Percentiles rank a stretch among this genome's conserved stretches.
Evolutionary conservation across 2,888 invertebrate genomes (phyloP).

Genomic region (Calliphora vomitoria): DNA sequence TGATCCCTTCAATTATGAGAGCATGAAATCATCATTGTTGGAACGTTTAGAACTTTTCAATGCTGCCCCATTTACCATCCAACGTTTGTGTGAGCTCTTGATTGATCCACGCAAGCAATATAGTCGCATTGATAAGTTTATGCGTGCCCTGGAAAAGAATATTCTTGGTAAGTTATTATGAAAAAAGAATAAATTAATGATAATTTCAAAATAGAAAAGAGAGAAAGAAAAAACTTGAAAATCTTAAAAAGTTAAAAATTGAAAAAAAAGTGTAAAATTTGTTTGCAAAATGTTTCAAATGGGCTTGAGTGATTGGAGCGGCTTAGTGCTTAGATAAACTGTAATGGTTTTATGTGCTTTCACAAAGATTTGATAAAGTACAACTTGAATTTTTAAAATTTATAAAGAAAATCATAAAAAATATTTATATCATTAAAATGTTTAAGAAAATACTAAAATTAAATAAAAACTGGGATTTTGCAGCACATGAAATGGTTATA

Average conservation of each 20-base stretch:
- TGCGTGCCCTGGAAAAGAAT: constrained; percentile 98
- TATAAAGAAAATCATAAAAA: too few relatives aligned
- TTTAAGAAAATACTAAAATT: too few relatives aligned
- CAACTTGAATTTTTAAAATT: too few relatives aligned
- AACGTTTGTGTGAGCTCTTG: constrained; percentile 96
- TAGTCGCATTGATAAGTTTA: constrained; percentile 97
- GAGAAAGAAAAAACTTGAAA: not conserved
- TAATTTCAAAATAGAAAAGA: not conserved
- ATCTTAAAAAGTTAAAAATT: too few relatives aligned
- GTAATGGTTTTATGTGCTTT: too few relatives aligned
- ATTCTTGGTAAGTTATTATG: constrained; percentile 86
- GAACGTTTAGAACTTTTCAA: constrained; percentile 93
- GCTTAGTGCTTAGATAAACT: too few relatives aligned
- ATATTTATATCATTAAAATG: too few relatives aligned
- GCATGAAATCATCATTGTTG: constrained; percentile 92
- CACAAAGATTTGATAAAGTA: too few relatives aligned
- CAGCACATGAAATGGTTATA: too few relatives aligned
- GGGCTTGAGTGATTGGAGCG: too few relatives aligned
- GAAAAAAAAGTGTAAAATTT: too few relatives aligned
- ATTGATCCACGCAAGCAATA: constrained; percentile 97
- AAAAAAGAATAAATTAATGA: not conserved
- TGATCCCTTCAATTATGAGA: constrained; percentile 95
- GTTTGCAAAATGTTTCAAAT: not conserved
- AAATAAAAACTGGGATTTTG: too few relatives aligned
- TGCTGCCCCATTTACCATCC: constrained; percentile 98